phyloP scores from a whole-genome alignment of 2,888 invertebrate genomes.

The Aphodius sticticus region DNA sequence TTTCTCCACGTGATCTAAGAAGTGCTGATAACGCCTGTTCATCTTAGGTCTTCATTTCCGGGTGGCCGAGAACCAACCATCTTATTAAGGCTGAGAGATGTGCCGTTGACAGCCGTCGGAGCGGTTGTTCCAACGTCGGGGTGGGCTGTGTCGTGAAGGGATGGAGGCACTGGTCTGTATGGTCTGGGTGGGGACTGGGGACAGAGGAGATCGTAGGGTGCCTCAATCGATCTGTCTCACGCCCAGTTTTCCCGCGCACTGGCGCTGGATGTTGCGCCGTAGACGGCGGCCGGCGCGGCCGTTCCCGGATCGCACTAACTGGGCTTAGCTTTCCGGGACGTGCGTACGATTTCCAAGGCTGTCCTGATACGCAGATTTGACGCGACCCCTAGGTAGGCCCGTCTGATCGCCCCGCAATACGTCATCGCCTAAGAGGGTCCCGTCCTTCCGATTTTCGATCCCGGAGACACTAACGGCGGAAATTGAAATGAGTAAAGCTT shows the following conservation, averaged over 20 bases:
- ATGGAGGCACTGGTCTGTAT: conserved; percentile 9
- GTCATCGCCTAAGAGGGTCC: background rate
- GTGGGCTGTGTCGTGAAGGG: conserved; percentile 13
- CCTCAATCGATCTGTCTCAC: conserved; percentile 55
- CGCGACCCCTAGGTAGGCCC: conserved; percentile 11
- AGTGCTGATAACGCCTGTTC: background rate
- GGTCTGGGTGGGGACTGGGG: background rate
- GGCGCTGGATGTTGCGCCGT: conserved; percentile 48
- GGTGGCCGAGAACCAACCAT: conserved; percentile 50
- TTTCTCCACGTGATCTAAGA: background rate
- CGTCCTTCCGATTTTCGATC: background rate
- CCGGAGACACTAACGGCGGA: background rate
- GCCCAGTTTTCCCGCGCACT: conserved; percentile 57
- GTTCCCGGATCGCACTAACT: conserved; percentile 6
- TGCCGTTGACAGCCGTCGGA: conserved; percentile 47
- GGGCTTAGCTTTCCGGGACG: conserved; percentile 5
- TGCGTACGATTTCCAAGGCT: conserved; percentile 5
- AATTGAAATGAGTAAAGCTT: conserved; percentile 4
- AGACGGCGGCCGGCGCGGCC: conserved; percentile 19
- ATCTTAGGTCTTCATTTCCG: background rate
- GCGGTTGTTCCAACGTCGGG: conserved; percentile 43
- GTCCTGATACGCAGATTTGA: conserved; percentile 9
- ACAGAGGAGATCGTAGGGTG: conserved; percentile 11
- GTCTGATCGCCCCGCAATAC: background rate
- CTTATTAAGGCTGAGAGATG: conserved; percentile 48